Evolutionary conservation across 2,888 invertebrate genomes (phyloP).

Genomic region (Hylaea fasciaria): DNA sequence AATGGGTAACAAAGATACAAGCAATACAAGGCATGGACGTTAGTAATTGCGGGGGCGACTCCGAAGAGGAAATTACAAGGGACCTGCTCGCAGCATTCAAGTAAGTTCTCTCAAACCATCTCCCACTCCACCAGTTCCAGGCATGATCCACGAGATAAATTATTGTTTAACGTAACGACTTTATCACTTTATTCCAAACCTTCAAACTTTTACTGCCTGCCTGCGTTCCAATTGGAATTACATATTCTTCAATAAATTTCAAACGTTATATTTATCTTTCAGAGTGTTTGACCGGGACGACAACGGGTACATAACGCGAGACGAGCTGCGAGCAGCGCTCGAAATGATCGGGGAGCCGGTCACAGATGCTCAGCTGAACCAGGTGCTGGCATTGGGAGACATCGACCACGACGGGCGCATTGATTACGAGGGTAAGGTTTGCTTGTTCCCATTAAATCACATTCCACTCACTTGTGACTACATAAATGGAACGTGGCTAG

Average conservation of each 20-base stretch:
- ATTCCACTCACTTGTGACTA: too few species aligned
- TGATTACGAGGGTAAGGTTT: slow-evolving; percentile 90
- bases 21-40: slow-evolving; percentile 86
- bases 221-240: not conserved
- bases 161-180: too few species aligned
- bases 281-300: slow-evolving; percentile 95
- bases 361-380: slow-evolving; percentile 90
- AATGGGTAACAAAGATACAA: slow-evolving; percentile 91
- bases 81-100: slow-evolving; percentile 95
- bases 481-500: too few species aligned
- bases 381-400: slow-evolving; percentile 90
- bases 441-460: not conserved
- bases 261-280: slow-evolving; percentile 32
- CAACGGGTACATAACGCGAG: slow-evolving; percentile 94
- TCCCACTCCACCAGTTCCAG: not conserved
- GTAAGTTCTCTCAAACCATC: slow-evolving; percentile 58
- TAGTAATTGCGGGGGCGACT: slow-evolving; percentile 81
- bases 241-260: too few species aligned
- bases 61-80: slow-evolving; percentile 88
- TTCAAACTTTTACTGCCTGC: not conserved
- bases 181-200: not conserved
- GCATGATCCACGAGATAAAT: too few species aligned
- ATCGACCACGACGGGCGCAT: slow-evolving; percentile 92
- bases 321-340: slow-evolving; percentile 91
- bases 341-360: slow-evolving; percentile 93